Percentiles rank a stretch among this genome's conserved stretches.
These are phyloP conservation scores for Napeogenes sylphis DNA, from an alignment of 2,888 invertebrate genomes.

Conservation along the genomic window DNA sequence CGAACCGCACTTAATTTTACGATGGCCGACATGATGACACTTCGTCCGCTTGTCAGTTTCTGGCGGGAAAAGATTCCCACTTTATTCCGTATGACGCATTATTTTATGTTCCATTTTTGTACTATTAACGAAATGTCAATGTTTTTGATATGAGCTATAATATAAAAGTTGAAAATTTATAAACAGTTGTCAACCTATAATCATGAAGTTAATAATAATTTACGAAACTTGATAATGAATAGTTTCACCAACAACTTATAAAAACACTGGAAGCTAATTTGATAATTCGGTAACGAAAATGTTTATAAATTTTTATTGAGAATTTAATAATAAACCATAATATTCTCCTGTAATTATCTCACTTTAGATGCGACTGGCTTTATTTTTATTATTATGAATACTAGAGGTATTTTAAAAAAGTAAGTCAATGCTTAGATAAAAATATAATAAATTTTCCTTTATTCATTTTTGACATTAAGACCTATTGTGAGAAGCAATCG, in stretches of 20 bases:
- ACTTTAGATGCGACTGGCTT: no score
- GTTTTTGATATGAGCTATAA: neutral
- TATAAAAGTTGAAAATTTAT: neutral
- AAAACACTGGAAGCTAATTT: neutral
- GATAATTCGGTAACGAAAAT: no score
- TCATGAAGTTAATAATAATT: constrained; percentile 1
- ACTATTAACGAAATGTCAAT: neutral
- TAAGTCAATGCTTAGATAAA: constrained; percentile 11
- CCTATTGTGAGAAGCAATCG: constrained; percentile 59
- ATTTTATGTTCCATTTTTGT: constrained; percentile 8
- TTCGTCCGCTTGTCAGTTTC: constrained; percentile 34
- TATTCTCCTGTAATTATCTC: no score
- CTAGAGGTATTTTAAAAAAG: neutral
- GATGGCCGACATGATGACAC: constrained; percentile 39
- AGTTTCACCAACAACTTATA: neutral
- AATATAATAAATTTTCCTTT: constrained; percentile 35
- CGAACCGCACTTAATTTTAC: constrained; percentile 49
- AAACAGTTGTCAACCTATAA: constrained; percentile 3
- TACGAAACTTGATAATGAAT: neutral
- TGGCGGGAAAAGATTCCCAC: constrained; percentile 13
- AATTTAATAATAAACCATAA: no score
- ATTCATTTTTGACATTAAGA: constrained; percentile 41
- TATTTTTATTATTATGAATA: neutral
- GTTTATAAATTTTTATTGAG: no score
- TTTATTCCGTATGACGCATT: constrained; percentile 5